Evolutionary conservation across 92 coral and sea anemone genomes (phyloP).

Genomic region (Plumapathes pennacea): DNA sequence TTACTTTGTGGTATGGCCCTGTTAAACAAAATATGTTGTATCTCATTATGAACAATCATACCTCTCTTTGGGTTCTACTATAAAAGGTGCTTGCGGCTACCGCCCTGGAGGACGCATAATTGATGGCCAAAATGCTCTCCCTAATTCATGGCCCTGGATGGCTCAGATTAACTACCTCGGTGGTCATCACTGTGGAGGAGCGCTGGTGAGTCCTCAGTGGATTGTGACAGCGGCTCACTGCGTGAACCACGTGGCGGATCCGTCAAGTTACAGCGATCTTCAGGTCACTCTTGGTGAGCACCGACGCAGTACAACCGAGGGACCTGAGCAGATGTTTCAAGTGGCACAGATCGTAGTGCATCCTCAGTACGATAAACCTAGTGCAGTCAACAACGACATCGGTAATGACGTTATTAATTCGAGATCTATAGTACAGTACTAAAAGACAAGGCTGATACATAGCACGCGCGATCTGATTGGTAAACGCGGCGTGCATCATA

Average conservation of each 20-base stretch:
- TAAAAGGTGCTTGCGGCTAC: constrained; percentile 23
- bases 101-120: constrained; percentile 61
- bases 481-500: too few species aligned
- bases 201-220: constrained; percentile 73
- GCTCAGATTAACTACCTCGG: constrained; percentile 57
- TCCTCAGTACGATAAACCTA: constrained; percentile 33
- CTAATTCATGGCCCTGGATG: constrained; percentile 86
- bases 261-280: constrained; percentile 34
- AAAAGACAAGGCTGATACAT: too few species aligned
- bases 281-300: constrained; percentile 63
- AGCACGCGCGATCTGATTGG: too few species aligned
- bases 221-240: constrained; percentile 80
- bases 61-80: neutral
- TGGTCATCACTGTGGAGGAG: constrained; percentile 73
- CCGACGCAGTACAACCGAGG: constrained; percentile 50
- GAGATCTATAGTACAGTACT: too few species aligned
- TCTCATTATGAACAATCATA: neutral
- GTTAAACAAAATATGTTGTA: neutral
- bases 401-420: constrained; percentile 42
- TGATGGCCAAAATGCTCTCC: constrained; percentile 61
- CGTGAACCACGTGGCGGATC: constrained; percentile 47
- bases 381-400: constrained; percentile 60
- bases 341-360: constrained; percentile 51
- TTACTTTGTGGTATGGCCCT: neutral
- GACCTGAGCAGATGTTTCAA: constrained; percentile 50